Percentiles rank a stretch among this genome's conserved stretches.
These are phyloP conservation scores for Ammospiza caudacuta DNA, from an alignment of 2,113 vertebrate genomes.

Conservation along the genomic window DNA sequence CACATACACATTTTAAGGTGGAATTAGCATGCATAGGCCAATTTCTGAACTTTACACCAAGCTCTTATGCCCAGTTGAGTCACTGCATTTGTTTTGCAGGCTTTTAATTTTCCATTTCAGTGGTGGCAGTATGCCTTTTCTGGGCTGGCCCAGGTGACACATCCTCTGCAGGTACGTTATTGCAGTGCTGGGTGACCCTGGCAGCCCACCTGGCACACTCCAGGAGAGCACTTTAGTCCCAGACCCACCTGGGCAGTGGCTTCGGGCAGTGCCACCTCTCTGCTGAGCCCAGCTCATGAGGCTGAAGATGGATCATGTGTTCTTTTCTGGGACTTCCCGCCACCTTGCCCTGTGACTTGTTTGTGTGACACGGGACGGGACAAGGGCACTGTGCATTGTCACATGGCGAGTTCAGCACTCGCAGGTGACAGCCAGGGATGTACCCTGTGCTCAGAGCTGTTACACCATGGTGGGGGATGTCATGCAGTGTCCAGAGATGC, in stretches of 20 bases:
- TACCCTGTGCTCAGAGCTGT: constrained; percentile 2
- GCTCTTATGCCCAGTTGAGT: neutral
- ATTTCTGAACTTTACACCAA: neutral
- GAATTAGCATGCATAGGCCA: neutral
- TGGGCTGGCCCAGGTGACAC: neutral
- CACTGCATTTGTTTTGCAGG: constrained; percentile 1
- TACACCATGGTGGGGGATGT: neutral
- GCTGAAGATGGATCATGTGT: neutral
- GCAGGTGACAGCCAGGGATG: neutral
- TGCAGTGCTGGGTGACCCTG: neutral
- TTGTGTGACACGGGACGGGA: neutral
- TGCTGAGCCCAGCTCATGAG: neutral
- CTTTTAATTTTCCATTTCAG: neutral
- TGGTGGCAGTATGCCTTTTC: neutral
- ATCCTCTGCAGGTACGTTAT: neutral
- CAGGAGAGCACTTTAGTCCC: neutral
- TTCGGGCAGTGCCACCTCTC: neutral
- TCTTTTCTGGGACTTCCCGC: neutral
- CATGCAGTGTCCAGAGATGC: constrained; percentile 24
- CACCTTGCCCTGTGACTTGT: neutral
- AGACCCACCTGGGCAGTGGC: rapidly evolving
- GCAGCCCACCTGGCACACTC: neutral
- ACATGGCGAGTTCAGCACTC: neutral
- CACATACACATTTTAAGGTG: rapidly evolving
- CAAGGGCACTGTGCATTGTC: neutral